Percentiles rank a stretch among this genome's conserved stretches.
Evolutionary conservation across 2,797 vertebrate genomes (phyloP).

Genomic region (Allobates femoralis): DNA sequence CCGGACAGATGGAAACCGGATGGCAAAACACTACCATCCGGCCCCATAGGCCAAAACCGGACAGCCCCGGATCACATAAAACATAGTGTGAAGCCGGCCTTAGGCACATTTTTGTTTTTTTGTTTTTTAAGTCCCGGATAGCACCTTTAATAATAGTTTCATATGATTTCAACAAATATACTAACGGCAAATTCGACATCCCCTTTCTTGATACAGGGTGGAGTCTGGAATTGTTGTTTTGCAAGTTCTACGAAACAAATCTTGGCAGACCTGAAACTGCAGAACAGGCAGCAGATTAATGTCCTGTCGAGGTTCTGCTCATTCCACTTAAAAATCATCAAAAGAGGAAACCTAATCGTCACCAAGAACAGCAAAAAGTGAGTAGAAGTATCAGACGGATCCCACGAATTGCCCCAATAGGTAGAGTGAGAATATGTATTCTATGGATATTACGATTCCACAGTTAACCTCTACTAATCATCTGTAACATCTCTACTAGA

Average conservation of each 20-base stretch:
- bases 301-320: too few species aligned
- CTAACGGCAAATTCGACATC: background rate
- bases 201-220: background rate
- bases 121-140: too few species aligned
- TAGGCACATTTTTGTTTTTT: too few species aligned
- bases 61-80: too few species aligned
- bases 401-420: too few species aligned
- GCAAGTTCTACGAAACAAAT: background rate
- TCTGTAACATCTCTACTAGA: too few species aligned
- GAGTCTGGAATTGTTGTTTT: background rate
- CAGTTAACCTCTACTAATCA: background rate
- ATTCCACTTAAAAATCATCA: background rate
- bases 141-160: too few species aligned
- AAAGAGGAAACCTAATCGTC: background rate
- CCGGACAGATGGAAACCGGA: too few species aligned
- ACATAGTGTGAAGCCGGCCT: too few species aligned
- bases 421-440: background rate
- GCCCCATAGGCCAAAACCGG: too few species aligned
- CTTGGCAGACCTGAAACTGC: background rate
- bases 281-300: background rate
- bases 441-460: background rate
- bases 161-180: background rate
- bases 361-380: constrained; percentile 4
- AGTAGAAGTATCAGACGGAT: background rate
- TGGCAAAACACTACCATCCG: too few species aligned